Conservation (phyloP, 2,888 invertebrate genomes). For the Cephalotes varians region DNA sequence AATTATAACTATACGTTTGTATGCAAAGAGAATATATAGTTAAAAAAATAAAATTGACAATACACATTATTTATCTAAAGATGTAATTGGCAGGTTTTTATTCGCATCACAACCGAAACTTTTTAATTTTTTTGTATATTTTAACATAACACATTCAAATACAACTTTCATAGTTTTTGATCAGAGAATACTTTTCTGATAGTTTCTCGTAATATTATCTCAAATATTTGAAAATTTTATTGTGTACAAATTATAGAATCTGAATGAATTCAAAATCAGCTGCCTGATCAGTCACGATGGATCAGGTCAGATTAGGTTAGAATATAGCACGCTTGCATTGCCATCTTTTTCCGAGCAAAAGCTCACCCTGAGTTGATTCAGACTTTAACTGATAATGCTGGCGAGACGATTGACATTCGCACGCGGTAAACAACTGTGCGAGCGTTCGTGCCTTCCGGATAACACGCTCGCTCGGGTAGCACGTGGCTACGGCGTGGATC, state of each 20-base stretch:
- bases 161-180: no score
- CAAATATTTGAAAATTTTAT: not conserved
- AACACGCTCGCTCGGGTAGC: not conserved
- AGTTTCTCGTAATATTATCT: no score
- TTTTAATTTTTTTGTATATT: not conserved
- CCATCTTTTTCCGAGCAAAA: not conserved
- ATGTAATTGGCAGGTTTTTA: not conserved
- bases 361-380: not conserved
- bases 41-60: constrained; percentile 20
- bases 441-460: not conserved
- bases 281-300: not conserved
- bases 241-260: not conserved
- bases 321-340: not conserved
- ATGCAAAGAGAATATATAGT: constrained; percentile 32
- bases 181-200: no score
- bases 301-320: constrained; percentile 2
- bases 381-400: constrained; percentile 10
- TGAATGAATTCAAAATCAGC: not conserved
- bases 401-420: not conserved
- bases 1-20: constrained; percentile 46
- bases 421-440: not conserved
- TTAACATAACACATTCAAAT: not conserved
- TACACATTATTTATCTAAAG: not conserved
- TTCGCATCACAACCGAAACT: not conserved
- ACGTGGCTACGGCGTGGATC: constrained; percentile 5